Percentiles rank a stretch among this genome's conserved stretches.
Evolutionary conservation across 1,140 invertebrate genomes (phyloP).

Genomic region (Heliothis virescens): DNA sequence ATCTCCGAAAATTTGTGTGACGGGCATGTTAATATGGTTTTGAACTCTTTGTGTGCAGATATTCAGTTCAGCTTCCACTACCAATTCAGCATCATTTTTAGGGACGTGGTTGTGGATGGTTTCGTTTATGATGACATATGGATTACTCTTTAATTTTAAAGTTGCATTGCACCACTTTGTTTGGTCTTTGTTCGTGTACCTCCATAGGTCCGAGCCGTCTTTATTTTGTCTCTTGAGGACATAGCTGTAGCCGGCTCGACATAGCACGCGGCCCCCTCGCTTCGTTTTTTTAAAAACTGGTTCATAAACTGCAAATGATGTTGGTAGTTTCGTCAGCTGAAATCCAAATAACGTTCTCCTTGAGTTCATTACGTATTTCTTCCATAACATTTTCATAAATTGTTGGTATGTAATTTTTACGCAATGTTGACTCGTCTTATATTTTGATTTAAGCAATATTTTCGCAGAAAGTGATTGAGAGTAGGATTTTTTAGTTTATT

Average conservation of each 20-base stretch:
- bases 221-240: background rate
- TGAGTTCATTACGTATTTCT: no score
- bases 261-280: background rate
- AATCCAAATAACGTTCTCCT: no score
- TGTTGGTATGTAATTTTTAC: no score
- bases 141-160: background rate
- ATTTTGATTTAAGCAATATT: no score
- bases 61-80: background rate
- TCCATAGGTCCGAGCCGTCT: background rate
- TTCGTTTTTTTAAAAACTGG: background rate
- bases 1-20: background rate
- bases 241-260: background rate
- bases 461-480: no score
- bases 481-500: no score
- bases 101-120: background rate
- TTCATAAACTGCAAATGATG: no score
- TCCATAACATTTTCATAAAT: no score
- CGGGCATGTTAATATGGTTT: background rate
- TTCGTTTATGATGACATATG: background rate
- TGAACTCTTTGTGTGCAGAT: background rate
- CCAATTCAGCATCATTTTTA: background rate
- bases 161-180: slow-evolving; percentile 2
- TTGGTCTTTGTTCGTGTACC: background rate
- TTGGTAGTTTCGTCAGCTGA: no score
- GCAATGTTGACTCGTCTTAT: no score